Evolutionary conservation across 2,797 vertebrate genomes (phyloP).

Genomic region (Fistularia commersonii): DNA sequence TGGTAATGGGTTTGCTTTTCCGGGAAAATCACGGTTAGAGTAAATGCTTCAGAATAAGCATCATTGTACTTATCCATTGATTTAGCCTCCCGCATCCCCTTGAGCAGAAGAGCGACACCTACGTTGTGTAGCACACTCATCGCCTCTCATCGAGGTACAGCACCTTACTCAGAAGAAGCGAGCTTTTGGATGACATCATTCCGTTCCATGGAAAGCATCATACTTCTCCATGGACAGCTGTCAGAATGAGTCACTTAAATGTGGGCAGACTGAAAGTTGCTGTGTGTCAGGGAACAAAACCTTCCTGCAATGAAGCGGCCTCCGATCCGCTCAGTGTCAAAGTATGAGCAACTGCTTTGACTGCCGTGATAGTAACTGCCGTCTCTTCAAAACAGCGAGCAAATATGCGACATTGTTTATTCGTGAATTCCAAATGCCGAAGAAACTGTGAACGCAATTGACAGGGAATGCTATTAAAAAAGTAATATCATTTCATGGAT

Average conservation of each 20-base stretch:
- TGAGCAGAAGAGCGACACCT: slow-evolving; percentile 33
- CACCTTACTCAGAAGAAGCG: slow-evolving; percentile 34
- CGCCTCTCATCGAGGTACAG: slow-evolving; percentile 45
- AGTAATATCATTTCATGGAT: too few species aligned
- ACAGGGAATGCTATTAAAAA: too few species aligned
- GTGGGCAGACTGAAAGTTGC: slow-evolving; percentile 56
- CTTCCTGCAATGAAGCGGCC: slow-evolving; percentile 35
- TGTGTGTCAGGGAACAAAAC: slow-evolving; percentile 55
- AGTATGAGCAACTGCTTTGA: slow-evolving; percentile 45
- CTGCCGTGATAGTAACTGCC: slow-evolving; percentile 31
- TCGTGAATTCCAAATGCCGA: neutral
- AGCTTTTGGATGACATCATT: slow-evolving; percentile 58
- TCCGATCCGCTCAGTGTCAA: slow-evolving; percentile 54
- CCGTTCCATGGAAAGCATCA: slow-evolving; percentile 50
- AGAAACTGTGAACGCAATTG: too few species aligned
- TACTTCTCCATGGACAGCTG: slow-evolving; percentile 53
- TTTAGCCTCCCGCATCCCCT: slow-evolving; percentile 26
- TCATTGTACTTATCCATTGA: slow-evolving; percentile 29
- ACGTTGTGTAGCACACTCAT: slow-evolving; percentile 31
- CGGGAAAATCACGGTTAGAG: slow-evolving; percentile 28
- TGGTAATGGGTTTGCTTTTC: slow-evolving; percentile 21
- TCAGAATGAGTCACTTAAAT: slow-evolving; percentile 68
- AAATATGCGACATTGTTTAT: slow-evolving; percentile 2
- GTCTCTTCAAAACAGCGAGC: slow-evolving; percentile 35
- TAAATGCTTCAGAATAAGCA: slow-evolving; percentile 32